A percentile compares a stretch with the other conserved stretches of the same genome.
phyloP scores from a whole-genome alignment of 2,797 vertebrate genomes.

The Nannoperca obscura region DNA sequence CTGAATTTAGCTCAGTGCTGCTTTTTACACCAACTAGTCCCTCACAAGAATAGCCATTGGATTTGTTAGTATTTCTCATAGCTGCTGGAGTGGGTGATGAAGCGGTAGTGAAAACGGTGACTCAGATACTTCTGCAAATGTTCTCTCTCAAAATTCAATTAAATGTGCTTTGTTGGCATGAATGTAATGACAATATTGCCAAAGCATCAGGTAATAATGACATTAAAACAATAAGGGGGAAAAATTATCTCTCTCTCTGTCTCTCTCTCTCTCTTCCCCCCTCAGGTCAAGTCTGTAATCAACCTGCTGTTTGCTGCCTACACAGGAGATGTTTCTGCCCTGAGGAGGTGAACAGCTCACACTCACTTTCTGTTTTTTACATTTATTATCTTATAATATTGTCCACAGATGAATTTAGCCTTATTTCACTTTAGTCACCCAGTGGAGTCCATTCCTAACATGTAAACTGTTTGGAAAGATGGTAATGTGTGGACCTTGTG shows the following conservation, averaged over 20 bases:
- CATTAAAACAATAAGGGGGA: no score
- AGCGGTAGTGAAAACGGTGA: rapidly evolving
- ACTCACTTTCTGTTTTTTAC: background rate
- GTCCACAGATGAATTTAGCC: no score
- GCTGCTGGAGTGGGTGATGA: background rate
- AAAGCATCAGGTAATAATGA: no score
- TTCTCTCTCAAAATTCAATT: no score
- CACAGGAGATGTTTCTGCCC: slow-evolving; percentile 95
- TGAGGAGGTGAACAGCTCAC: slow-evolving; percentile 89
- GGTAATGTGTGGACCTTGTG: no score
- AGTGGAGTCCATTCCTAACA: background rate
- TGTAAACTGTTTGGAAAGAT: background rate
- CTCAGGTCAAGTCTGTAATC: slow-evolving; percentile 98
- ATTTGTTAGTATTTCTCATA: background rate
- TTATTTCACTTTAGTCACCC: background rate
- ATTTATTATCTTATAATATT: background rate
- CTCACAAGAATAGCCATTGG: background rate
- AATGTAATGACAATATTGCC: no score
- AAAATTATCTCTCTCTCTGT: no score
- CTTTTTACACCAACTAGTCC: background rate
- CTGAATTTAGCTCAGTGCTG: slow-evolving; percentile 10
- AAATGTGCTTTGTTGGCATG: no score
- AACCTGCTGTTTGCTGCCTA: slow-evolving; percentile 98
- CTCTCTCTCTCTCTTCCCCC: slow-evolving; percentile 17
- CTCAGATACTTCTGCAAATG: slow-evolving; percentile 9